Conservation (phyloP, 2,113 vertebrate species). For the Peromyscus californicus region DNA sequence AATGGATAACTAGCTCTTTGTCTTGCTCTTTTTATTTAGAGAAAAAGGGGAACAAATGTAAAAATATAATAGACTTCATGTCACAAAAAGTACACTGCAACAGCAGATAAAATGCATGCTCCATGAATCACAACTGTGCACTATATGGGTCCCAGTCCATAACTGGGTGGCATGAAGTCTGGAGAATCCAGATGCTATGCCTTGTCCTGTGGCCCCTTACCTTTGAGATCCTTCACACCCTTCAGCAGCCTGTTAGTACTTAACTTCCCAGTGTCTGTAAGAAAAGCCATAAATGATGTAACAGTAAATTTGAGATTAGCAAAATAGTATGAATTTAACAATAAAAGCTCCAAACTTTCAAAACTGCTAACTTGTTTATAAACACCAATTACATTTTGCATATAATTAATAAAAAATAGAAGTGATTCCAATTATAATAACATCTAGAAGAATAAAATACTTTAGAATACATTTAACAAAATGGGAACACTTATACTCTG, state of each 20-base stretch:
- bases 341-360: not conserved
- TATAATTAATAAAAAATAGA: not conserved
- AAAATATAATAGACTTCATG: not conserved
- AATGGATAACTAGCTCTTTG: not conserved
- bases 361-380: not conserved
- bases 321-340: not conserved
- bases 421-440: not conserved
- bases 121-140: not conserved
- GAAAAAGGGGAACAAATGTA: not conserved
- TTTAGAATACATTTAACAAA: not conserved
- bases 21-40: not conserved
- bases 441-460: not conserved
- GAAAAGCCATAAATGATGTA: not conserved
- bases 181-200: not conserved
- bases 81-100: not conserved
- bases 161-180: not conserved
- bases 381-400: not conserved
- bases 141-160: not conserved
- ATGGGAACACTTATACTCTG: not conserved
- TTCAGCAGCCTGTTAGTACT: constrained; percentile 27
- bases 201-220: constrained; percentile 3
- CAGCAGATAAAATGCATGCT: not conserved
- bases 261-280: constrained; percentile 46
- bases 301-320: not conserved
- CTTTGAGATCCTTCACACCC: constrained; percentile 14